A percentile compares a stretch with the other conserved stretches of the same genome.
phyloP scores from a whole-genome alignment of 2,113 vertebrate genomes.

The Plectropomus leopardus region DNA sequence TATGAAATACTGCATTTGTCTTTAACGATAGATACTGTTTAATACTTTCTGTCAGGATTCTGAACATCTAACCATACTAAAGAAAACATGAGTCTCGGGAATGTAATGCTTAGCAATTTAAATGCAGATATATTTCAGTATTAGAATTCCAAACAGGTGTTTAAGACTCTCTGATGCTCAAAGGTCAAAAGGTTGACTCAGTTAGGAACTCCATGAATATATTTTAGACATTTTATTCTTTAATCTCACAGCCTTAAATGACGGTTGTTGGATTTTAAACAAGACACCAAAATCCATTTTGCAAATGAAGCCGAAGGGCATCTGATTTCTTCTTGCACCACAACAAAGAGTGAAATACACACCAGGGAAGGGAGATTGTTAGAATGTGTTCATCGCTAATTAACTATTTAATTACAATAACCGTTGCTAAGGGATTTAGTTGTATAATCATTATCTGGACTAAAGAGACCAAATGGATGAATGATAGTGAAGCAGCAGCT shows the following conservation, averaged over 20 bases:
- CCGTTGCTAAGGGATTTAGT: not conserved
- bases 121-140: not conserved
- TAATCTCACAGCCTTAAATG: constrained; percentile 31
- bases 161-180: not conserved
- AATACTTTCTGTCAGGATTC: not conserved
- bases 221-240: constrained; percentile 8
- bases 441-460: constrained; percentile 13
- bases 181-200: constrained; percentile 2
- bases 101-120: not conserved
- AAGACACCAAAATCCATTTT: not conserved
- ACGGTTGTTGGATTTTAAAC: constrained; percentile 17
- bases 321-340: constrained; percentile 24
- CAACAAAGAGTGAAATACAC: constrained; percentile 25
- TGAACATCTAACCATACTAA: not conserved
- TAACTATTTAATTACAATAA: constrained; percentile 27
- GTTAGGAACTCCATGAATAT: not conserved
- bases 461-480: not conserved
- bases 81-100: not conserved
- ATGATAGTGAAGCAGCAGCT: not conserved
- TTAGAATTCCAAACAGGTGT: constrained; percentile 20
- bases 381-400: constrained; percentile 37
- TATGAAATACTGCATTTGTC: not conserved
- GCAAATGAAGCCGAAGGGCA: constrained; percentile 6
- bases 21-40: no score
- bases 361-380: constrained; percentile 4